phyloP scores from a whole-genome alignment of 2,888 invertebrate genomes.

The Nomada fucata region DNA sequence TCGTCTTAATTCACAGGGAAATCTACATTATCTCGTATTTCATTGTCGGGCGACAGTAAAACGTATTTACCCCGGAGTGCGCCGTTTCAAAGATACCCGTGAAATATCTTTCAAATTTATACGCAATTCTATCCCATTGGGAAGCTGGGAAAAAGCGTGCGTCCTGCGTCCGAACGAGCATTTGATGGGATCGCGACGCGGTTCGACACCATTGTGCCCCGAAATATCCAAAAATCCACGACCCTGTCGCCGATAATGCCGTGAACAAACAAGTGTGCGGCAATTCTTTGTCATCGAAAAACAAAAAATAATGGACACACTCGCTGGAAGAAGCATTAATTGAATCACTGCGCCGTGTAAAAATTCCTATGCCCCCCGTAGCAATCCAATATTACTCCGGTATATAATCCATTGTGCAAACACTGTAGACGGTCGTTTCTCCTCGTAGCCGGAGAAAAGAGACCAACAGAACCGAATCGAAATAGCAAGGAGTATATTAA shows the following conservation, averaged over 20 bases:
- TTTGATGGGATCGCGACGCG: not conserved
- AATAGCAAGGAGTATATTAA: not conserved
- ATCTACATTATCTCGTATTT: too few relatives aligned
- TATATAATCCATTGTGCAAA: constrained; percentile 13
- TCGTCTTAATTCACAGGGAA: too few relatives aligned
- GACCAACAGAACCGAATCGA: not conserved
- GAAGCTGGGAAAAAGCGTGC: too few relatives aligned
- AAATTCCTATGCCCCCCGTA: not conserved
- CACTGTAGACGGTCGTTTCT: not conserved
- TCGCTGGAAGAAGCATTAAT: not conserved
- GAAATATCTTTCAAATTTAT: too few relatives aligned
- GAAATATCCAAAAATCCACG: constrained; percentile 9
- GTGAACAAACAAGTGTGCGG: not conserved
- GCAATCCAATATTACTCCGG: constrained; percentile 1
- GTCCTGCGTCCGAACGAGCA: too few relatives aligned
- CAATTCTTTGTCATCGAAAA: not conserved
- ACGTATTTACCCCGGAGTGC: too few relatives aligned
- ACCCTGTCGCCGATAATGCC: not conserved
- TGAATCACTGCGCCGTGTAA: not conserved
- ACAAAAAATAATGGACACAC: not conserved
- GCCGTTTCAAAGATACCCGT: too few relatives aligned
- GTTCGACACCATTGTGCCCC: not conserved
- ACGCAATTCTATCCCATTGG: too few relatives aligned
- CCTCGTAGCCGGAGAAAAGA: not conserved
- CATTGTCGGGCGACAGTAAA: too few relatives aligned